Conservation (phyloP, 2,113 vertebrate species). For the Isurus oxyrinchus region DNA sequence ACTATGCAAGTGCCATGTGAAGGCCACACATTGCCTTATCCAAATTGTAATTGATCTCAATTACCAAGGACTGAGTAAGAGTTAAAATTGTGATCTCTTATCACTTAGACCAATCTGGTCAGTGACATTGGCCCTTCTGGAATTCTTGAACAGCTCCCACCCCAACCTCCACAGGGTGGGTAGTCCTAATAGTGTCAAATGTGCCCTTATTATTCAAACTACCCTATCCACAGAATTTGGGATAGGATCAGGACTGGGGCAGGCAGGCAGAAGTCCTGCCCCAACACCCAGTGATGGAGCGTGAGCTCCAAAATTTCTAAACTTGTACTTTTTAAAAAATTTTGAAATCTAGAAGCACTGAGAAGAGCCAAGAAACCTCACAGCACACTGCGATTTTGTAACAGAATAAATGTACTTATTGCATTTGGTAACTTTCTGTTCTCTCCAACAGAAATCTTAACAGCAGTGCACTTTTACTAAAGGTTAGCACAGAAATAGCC, state of each 20-base stretch:
- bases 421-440: neutral
- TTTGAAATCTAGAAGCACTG: neutral
- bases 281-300: neutral
- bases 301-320: neutral
- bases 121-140: neutral
- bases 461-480: neutral
- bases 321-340: neutral
- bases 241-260: neutral
- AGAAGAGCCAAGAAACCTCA: neutral
- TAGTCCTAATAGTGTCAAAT: neutral
- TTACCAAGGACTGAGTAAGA: neutral
- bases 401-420: neutral
- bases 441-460: neutral
- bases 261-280: neutral
- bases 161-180: neutral
- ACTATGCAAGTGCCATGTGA: neutral
- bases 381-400: neutral
- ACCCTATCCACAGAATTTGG: neutral
- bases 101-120: neutral
- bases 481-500: neutral
- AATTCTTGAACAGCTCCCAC: neutral
- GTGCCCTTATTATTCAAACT: neutral
- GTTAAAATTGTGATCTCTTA: neutral
- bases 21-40: neutral
- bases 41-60: neutral